These are phyloP conservation scores for Rhynchotus rufescens DNA, from an alignment of 2,797 vertebrate species.

Conservation along the genomic window DNA sequence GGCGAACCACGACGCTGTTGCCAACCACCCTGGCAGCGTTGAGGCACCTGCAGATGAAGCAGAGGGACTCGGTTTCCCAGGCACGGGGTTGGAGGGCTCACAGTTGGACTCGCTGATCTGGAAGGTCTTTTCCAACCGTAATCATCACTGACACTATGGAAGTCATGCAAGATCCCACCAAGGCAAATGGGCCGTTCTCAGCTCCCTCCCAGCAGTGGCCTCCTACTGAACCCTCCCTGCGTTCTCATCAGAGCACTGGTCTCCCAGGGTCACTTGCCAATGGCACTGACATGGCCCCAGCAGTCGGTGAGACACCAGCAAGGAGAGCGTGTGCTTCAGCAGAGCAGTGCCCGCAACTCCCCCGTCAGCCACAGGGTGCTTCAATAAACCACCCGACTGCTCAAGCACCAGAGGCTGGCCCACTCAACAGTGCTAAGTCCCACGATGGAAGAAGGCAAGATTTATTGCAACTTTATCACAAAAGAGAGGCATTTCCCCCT, in stretches of 20 bases:
- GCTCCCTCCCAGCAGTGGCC: neutral
- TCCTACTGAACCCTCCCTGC: neutral
- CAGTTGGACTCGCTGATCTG: no score
- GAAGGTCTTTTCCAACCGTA: no score
- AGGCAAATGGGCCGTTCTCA: neutral
- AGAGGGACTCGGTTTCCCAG: no score
- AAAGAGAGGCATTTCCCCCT: neutral
- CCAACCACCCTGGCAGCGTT: neutral
- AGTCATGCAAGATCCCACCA: neutral
- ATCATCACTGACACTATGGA: no score
- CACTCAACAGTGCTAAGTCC: neutral
- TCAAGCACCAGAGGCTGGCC: neutral
- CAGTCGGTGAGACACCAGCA: neutral
- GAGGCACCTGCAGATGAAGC: no score
- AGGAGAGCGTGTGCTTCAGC: neutral
- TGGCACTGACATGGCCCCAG: neutral
- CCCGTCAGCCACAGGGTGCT: neutral
- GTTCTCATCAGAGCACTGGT: neutral
- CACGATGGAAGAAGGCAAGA: neutral
- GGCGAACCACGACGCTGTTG: neutral
- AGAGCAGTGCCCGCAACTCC: neutral
- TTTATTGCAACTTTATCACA: neutral
- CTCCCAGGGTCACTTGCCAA: neutral
- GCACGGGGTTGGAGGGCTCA: no score
- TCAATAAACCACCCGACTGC: neutral